phyloP scores from a whole-genome alignment of 1,140 invertebrate genomes.

The Conopomorpha cramerella region DNA sequence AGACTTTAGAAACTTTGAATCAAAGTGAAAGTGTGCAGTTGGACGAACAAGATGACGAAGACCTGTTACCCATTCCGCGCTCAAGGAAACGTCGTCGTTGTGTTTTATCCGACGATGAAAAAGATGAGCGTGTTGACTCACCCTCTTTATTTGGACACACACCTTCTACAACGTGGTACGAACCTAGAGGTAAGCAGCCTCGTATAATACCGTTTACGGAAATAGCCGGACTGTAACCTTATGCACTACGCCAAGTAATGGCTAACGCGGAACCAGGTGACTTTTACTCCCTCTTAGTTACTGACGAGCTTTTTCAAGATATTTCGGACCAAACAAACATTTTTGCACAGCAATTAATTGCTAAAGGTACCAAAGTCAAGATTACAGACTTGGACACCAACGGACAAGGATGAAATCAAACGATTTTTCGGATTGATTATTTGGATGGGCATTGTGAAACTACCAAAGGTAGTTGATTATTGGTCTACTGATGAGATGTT shows the following conservation, averaged over 20 bases:
- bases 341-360: constrained; percentile 8
- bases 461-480: constrained; percentile 14
- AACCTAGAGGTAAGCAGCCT: constrained; percentile 10
- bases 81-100: too few relatives aligned
- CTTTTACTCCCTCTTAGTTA: constrained; percentile 18
- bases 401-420: constrained; percentile 13
- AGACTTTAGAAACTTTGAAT: too few relatives aligned
- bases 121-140: too few relatives aligned
- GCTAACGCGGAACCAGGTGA: constrained; percentile 1
- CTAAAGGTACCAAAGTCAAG: neutral
- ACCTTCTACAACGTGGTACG: constrained; percentile 2
- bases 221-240: constrained; percentile 2
- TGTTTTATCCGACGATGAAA: too few relatives aligned
- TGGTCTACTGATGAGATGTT: constrained; percentile 12
- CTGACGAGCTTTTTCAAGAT: constrained; percentile 12
- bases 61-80: too few relatives aligned
- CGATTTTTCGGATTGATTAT: constrained; percentile 15
- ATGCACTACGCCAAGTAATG: neutral
- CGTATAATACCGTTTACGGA: constrained; percentile 12
- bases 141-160: too few relatives aligned
- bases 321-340: constrained; percentile 10
- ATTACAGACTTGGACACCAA: constrained; percentile 5
- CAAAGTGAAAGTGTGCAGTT: too few relatives aligned
- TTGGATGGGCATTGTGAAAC: constrained; percentile 16
- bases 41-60: too few relatives aligned